Conservation (phyloP, 2,888 invertebrate genomes). For the Phlogophora meticulosa region DNA sequence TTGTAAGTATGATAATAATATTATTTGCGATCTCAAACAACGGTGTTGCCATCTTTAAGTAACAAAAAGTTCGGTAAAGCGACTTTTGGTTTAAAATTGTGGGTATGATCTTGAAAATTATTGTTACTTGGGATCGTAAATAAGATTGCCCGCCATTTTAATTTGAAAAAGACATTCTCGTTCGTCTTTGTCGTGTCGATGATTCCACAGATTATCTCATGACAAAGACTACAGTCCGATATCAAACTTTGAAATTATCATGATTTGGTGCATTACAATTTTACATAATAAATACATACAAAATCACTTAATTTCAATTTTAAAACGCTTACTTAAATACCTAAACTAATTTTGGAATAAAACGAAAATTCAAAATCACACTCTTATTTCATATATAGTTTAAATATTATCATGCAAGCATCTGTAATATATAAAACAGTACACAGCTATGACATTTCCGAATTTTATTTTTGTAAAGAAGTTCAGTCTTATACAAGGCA, state of each 20-base stretch:
- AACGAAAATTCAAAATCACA: constrained; percentile 57
- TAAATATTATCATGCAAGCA: constrained; percentile 57
- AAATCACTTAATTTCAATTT: constrained; percentile 49
- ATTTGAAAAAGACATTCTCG: not conserved
- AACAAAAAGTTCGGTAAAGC: not conserved
- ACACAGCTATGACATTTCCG: constrained; percentile 37
- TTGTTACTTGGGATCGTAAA: constrained; percentile 22
- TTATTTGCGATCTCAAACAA: constrained; percentile 23
- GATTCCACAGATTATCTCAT: no score
- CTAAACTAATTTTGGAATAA: constrained; percentile 51
- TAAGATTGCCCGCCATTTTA: constrained; percentile 10
- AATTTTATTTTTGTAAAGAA: constrained; percentile 66
- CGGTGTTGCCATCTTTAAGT: constrained; percentile 15
- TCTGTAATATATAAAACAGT: constrained; percentile 37
- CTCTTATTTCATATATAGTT: constrained; percentile 38
- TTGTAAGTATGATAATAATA: constrained; percentile 56
- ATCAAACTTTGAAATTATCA: constrained; percentile 20
- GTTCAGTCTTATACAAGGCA: constrained; percentile 86
- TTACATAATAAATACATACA: constrained; percentile 47
- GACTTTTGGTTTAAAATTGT: not conserved
- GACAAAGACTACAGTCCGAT: not conserved
- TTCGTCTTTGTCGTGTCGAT: no score
- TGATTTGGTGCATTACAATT: constrained; percentile 28
- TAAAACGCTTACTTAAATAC: constrained; percentile 46
- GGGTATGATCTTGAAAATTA: not conserved